Evolutionary conservation across 2,113 vertebrate genomes (phyloP).

Genomic region (Cisticola juncidis): DNA sequence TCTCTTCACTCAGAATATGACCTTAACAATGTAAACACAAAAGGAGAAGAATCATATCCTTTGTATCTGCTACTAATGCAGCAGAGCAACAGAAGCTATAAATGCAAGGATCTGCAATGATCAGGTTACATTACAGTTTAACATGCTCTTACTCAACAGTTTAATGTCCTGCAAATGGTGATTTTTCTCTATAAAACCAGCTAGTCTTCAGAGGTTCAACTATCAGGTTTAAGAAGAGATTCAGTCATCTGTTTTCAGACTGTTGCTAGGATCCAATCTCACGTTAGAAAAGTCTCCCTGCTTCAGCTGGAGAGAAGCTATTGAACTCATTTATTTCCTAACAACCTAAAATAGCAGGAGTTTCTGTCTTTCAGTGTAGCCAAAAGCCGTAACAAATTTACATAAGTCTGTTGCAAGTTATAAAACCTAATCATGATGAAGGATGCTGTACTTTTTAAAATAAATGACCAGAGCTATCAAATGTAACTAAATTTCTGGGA

Average conservation of each 20-base stretch:
- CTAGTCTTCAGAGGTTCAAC: not conserved
- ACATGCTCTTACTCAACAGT: not conserved
- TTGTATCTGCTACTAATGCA: not conserved
- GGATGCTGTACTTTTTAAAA: not conserved
- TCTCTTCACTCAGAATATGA: not conserved
- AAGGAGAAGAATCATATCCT: not conserved
- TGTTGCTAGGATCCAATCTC: not conserved
- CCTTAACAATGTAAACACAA: not conserved
- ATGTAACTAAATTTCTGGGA: not conserved
- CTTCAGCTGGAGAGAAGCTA: not conserved
- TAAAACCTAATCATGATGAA: not conserved
- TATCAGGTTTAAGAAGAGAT: not conserved
- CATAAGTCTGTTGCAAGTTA: not conserved
- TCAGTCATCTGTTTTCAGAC: not conserved
- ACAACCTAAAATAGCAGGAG: not conserved
- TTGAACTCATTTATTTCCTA: not conserved
- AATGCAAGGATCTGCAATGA: not conserved
- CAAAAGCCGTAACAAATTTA: not conserved
- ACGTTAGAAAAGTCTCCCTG: not conserved
- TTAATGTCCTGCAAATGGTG: not conserved
- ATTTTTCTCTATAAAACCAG: not conserved
- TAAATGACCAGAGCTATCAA: not conserved
- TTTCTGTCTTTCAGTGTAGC: not conserved
- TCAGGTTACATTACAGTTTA: not conserved
- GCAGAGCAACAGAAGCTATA: not conserved